phyloP scores from a whole-genome alignment of 2,113 vertebrate species.

The Aix galericulata region DNA sequence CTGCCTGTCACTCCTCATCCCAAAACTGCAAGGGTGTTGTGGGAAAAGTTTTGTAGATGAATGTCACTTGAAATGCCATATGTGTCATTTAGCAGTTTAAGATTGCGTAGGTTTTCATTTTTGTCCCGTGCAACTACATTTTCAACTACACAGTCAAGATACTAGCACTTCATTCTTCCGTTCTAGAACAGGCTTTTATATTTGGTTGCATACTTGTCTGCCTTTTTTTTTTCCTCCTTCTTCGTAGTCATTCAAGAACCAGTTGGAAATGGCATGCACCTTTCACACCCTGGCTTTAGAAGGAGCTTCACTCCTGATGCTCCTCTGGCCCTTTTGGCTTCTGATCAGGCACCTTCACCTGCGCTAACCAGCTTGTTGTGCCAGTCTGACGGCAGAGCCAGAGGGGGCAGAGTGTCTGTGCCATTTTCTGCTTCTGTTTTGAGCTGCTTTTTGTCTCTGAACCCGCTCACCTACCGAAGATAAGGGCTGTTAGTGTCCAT shows the following conservation, averaged over 20 bases:
- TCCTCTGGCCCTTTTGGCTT: not conserved
- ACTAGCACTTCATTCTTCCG: not conserved
- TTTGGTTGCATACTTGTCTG: not conserved
- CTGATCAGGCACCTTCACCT: not conserved
- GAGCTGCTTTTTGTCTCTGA: not conserved
- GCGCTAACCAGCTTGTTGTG: not conserved
- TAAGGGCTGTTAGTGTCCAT: not conserved
- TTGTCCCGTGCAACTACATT: not conserved
- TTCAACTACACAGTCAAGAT: not conserved
- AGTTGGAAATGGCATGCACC: not conserved
- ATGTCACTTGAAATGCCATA: not conserved
- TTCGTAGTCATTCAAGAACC: not conserved
- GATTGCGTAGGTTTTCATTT: not conserved
- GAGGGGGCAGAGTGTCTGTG: not conserved
- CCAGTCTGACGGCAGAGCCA: not conserved
- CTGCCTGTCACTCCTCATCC: not conserved
- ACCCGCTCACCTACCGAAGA: fast-evolving
- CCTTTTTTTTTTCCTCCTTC: not conserved
- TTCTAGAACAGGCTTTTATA: not conserved
- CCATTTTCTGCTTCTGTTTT: not conserved
- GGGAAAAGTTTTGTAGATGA: not conserved
- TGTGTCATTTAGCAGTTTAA: not conserved
- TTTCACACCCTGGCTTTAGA: not conserved
- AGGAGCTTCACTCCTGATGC: not conserved
- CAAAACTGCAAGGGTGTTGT: not conserved